Evolutionary conservation across 2,888 invertebrate genomes (phyloP).

Genomic region (Zhengitettix transpicula): DNA sequence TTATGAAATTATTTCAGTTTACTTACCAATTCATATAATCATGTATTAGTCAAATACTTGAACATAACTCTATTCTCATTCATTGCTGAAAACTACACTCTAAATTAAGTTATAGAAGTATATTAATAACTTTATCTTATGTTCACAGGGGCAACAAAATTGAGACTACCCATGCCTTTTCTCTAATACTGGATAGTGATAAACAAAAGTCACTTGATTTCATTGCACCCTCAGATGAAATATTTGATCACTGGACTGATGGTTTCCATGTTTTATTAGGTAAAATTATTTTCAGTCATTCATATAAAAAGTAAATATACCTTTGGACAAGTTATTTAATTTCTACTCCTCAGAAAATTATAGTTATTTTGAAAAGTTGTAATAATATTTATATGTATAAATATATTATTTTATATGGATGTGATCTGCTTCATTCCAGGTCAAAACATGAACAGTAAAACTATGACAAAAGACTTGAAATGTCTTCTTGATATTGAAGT

Average conservation of each 20-base stretch:
- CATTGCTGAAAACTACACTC: background rate
- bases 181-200: constrained; percentile 3
- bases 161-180: constrained; percentile 6
- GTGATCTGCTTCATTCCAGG: background rate
- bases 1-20: no score
- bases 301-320: no score
- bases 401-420: no score
- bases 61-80: no score
- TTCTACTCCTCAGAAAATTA: no score
- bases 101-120: no score
- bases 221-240: constrained; percentile 4
- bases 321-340: no score
- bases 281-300: background rate
- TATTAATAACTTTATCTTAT: background rate
- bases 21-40: no score
- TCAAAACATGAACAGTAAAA: constrained; percentile 7
- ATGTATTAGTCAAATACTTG: no score
- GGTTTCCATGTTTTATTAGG: constrained; percentile 8
- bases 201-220: constrained; percentile 3
- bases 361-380: no score
- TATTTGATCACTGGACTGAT: constrained; percentile 10
- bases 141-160: constrained; percentile 5
- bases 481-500: constrained; percentile 9
- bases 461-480: constrained; percentile 6
- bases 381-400: no score